Evolutionary conservation across 2,888 invertebrate species (phyloP).

Genomic region (Dryococelus australis): DNA sequence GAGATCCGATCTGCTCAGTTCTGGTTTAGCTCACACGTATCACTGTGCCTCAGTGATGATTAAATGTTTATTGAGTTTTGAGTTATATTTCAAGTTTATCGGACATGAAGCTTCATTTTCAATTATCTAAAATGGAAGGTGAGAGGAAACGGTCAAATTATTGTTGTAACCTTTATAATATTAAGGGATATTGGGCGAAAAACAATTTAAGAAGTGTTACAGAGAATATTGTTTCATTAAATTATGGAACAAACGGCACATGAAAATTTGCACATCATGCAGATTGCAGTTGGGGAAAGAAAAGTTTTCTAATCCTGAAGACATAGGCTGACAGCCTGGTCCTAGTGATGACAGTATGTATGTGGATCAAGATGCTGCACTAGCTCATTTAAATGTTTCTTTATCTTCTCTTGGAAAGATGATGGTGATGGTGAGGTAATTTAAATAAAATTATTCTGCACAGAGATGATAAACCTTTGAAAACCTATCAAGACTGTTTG

Average conservation of each 20-base stretch:
- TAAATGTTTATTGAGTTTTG: neutral
- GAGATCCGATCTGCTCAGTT: neutral
- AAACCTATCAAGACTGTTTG: slow-evolving; percentile 4
- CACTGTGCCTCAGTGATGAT: neutral
- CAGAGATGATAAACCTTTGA: neutral
- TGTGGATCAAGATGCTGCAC: slow-evolving; percentile 18
- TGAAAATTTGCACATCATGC: slow-evolving; percentile 6
- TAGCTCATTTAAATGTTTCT: slow-evolving; percentile 17
- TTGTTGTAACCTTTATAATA: slow-evolving; percentile 13
- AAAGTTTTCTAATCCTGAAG: neutral
- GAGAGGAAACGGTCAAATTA: neutral
- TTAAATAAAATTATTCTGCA: neutral
- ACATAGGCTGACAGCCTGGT: neutral
- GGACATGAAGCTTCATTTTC: neutral
- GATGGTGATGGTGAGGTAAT: neutral
- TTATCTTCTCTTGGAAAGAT: neutral
- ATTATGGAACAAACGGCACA: neutral
- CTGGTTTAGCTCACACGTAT: slow-evolving; percentile 5
- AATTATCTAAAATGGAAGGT: slow-evolving; percentile 10
- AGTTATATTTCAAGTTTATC: neutral
- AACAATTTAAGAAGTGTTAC: neutral
- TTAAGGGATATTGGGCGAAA: neutral
- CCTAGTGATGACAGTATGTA: neutral
- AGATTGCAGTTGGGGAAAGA: slow-evolving; percentile 13
- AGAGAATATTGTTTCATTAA: neutral